phyloP scores from a whole-genome alignment of 1,140 invertebrate genomes.

The Neomicropteryx cornuta region DNA sequence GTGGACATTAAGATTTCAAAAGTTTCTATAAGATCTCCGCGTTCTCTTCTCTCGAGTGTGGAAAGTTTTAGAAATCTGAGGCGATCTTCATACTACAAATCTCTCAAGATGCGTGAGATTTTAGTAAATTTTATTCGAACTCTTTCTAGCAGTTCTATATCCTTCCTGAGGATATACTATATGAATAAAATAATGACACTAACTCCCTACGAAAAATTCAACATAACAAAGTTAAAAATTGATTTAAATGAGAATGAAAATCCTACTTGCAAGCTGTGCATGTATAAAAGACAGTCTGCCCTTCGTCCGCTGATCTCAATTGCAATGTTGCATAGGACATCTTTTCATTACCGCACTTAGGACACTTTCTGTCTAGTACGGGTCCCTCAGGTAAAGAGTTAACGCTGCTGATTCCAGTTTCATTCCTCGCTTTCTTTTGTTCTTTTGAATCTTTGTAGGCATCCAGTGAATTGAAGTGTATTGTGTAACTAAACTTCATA shows the following conservation, averaged over 20 bases:
- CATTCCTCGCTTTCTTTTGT: conserved; percentile 19
- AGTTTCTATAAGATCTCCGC: too few species aligned
- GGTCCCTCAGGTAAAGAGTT: conserved; percentile 54
- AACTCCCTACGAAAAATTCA: background rate
- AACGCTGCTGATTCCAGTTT: conserved; percentile 21
- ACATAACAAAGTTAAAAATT: conserved; percentile 3
- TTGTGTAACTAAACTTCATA: conserved; percentile 51
- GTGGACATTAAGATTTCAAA: too few species aligned
- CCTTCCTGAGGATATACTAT: conserved; percentile 5
- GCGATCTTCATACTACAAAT: too few species aligned
- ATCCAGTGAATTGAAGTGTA: conserved; percentile 53
- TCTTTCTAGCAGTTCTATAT: background rate
- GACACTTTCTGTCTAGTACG: conserved; percentile 76
- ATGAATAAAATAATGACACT: conserved; percentile 2
- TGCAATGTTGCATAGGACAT: conserved; percentile 95
- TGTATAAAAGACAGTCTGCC: conserved; percentile 96
- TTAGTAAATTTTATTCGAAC: background rate
- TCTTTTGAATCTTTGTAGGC: conserved; percentile 28
- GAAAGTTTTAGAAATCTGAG: too few species aligned
- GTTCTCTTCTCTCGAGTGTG: too few species aligned
- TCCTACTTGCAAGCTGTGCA: conserved; percentile 87
- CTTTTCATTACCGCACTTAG: conserved; percentile 78
- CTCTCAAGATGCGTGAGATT: background rate
- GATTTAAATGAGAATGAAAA: conserved; percentile 5
- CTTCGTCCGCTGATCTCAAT: conserved; percentile 94